Percentiles rank a stretch among this genome's conserved stretches.
Conservation (phyloP, 2,888 invertebrate species). For the Acholoe squamosa region DNA sequence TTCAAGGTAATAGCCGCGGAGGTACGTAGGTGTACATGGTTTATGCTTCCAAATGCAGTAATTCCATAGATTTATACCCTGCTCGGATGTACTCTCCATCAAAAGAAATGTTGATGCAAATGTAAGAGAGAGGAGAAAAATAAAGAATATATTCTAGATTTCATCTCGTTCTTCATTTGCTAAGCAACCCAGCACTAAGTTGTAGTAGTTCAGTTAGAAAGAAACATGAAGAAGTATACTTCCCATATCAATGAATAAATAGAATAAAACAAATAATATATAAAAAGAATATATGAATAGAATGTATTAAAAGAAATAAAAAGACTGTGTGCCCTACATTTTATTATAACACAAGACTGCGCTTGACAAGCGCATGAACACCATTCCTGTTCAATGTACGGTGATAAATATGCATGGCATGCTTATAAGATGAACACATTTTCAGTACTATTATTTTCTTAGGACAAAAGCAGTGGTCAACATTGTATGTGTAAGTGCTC, state of each 20-base stretch:
- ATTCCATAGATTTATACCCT: background rate
- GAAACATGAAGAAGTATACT: too few relatives aligned
- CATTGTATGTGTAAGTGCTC: too few relatives aligned
- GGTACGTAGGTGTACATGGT: background rate
- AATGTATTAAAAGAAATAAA: too few relatives aligned
- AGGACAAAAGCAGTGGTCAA: too few relatives aligned
- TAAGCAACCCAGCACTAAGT: background rate
- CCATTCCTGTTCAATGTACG: too few relatives aligned
- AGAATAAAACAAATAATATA: too few relatives aligned
- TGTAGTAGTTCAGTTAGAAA: conserved; percentile 8
- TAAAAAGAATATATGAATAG: too few relatives aligned
- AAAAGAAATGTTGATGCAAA: background rate
- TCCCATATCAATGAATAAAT: too few relatives aligned
- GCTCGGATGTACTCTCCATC: background rate
- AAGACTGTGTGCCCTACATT: too few relatives aligned
- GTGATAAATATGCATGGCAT: too few relatives aligned
- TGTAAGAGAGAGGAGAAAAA: background rate
- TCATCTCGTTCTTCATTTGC: background rate
- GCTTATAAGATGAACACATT: too few relatives aligned
- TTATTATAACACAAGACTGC: background rate
- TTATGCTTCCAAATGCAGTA: background rate
- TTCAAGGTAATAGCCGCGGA: background rate
- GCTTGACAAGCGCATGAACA: background rate
- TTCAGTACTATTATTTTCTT: too few relatives aligned
- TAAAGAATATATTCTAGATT: background rate